Conservation (phyloP, 1,140 invertebrate species). For the Coptotermes formosanus region DNA sequence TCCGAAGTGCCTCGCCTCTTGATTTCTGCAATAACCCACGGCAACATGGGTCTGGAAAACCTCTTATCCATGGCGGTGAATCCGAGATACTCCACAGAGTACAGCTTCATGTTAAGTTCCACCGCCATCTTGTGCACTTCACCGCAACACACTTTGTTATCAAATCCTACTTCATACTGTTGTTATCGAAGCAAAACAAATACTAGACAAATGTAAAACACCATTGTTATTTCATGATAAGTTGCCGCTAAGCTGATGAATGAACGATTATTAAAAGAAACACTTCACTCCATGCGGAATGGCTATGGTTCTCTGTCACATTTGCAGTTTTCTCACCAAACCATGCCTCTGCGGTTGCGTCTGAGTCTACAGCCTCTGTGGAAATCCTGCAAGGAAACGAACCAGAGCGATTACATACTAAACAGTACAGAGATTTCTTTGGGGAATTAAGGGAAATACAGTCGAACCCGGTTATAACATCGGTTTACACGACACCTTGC, state of each 20-base stretch:
- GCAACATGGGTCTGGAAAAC: conserved; percentile 73
- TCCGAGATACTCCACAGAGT: conserved; percentile 65
- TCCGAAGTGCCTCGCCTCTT: conserved; percentile 55
- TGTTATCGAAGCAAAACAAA: not conserved
- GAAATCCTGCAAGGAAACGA: not conserved
- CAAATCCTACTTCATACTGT: not conserved
- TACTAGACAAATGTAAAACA: not conserved
- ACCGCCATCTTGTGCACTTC: not conserved
- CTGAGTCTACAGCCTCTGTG: not conserved
- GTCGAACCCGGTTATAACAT: too few relatives aligned
- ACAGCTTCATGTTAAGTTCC: conserved; percentile 38
- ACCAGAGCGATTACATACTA: not conserved
- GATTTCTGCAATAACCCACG: conserved; percentile 68
- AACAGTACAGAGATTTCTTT: not conserved
- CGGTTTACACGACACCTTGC: too few relatives aligned
- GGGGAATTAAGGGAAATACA: not conserved
- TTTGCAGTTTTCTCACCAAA: not conserved
- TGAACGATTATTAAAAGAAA: not conserved
- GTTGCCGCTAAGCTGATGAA: not conserved
- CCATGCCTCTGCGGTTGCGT: not conserved
- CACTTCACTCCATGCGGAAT: not conserved
- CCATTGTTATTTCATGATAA: not conserved
- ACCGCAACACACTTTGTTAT: not conserved
- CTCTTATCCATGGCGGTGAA: conserved; percentile 70
- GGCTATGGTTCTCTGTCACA: not conserved